Evolutionary conservation across 2,797 vertebrate genomes (phyloP), one percentile per base, ranked within the genome.

Genomic region (Cygnus olor): DNA sequence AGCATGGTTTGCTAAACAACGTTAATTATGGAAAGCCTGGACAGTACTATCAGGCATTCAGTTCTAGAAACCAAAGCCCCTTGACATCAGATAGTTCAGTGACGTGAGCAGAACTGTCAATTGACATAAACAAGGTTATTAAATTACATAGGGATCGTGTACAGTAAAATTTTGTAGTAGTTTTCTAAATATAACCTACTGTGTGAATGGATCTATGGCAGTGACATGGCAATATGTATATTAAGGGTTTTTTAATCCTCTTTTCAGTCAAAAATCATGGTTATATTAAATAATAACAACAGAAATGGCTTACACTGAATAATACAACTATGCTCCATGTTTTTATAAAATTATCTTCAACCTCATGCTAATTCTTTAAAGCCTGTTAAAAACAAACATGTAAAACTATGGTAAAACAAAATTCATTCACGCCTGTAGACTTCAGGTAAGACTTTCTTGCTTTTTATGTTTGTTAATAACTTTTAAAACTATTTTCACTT

Each of bases 51-150:
- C 54, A 80, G 13, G 71, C 14, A 47, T 53, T 74, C 51, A 58
- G 51, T 76, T 95, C 93, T 73, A 92, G 93, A 91, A 95, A 87
- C 38, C 61, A 85, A 94, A 85, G 58, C 40, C 71, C 25, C 61
- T 86, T 95, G 85, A 94, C 89, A 95, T 92, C 93, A 93, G 89
- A 95, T 70, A 78, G 49, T 79, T 85, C 64, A 94, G 74, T 94
- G 95, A 96, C 3, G 45, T 83, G 69, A 93, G 80, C 57, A 96
- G 71, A 94, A 64, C 93, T 72, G 85, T 91, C 58, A 87, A 69
- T 64, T 91, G 96, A 96, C 87, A 95, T 85, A 96, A 94, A 94
- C 91, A 94, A 85, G 76, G 40, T 90, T 94, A 95, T 96, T 93
- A 86, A 85, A 85, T 96, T 96, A 91, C 96, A 91, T 28, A 61